Evolutionary conservation across 2,797 vertebrate species (phyloP).

Genomic region (Remorina albescens): DNA sequence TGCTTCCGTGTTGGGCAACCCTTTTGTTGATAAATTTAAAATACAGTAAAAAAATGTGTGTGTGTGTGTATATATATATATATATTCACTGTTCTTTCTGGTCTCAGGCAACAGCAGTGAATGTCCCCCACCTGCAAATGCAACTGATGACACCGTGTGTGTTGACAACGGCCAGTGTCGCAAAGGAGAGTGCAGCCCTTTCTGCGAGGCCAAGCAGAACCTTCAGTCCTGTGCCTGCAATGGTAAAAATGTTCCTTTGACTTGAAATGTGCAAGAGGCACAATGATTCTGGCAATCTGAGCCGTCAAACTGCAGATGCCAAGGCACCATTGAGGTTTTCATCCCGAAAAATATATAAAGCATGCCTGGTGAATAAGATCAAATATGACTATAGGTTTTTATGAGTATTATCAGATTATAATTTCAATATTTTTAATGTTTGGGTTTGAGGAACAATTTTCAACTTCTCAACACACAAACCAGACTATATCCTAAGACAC

Average conservation of each 20-base stretch:
- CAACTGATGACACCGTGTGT: conserved; percentile 87
- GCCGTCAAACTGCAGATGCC: too few relatives aligned
- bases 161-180: conserved; percentile 93
- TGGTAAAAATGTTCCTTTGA: conserved; percentile 75
- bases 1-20: not conserved
- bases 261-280: not conserved
- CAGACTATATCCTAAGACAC: too few relatives aligned
- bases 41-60: not conserved
- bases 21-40: not conserved
- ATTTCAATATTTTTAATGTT: not conserved
- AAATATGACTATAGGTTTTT: too few relatives aligned
- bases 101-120: conserved; percentile 90
- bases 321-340: too few relatives aligned
- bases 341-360: too few relatives aligned
- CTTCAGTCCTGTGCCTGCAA: conserved; percentile 93
- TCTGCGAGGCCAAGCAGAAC: conserved; percentile 89
- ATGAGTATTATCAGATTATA: too few relatives aligned
- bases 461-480: not conserved
- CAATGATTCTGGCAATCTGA: not conserved
- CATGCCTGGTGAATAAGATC: not conserved
- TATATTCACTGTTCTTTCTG: not conserved
- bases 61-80: too few relatives aligned
- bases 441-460: not conserved
- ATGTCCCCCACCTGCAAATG: conserved; percentile 92
- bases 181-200: conserved; percentile 92